phyloP scores from a whole-genome alignment of 2,888 invertebrate species.

The Globia sparganii region DNA sequence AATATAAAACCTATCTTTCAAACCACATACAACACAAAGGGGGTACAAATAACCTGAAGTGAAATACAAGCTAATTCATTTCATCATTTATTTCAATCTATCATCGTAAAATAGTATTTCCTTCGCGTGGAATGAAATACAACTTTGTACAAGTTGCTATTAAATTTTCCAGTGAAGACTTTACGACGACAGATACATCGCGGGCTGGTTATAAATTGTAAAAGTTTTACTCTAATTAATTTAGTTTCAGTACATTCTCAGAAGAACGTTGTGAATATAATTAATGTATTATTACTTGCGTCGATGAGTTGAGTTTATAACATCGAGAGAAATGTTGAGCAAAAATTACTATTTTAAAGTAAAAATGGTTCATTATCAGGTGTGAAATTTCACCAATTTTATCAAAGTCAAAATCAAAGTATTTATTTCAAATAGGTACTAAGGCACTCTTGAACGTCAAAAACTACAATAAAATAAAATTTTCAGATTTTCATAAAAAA shows the following conservation, averaged over 20 bases:
- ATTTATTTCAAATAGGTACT: too few relatives aligned
- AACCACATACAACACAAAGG: background rate
- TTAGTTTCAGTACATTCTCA: conserved; percentile 51
- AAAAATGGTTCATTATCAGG: background rate
- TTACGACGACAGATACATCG: conserved; percentile 64
- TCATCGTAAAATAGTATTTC: conserved; percentile 36
- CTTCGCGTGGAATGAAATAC: conserved; percentile 24
- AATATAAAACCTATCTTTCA: background rate
- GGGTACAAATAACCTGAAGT: background rate
- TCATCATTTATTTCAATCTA: conserved; percentile 46
- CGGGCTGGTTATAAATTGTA: conserved; percentile 58
- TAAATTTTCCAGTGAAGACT: conserved; percentile 55
- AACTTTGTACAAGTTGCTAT: conserved; percentile 54
- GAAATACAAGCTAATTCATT: conserved; percentile 24
- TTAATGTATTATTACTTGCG: conserved; percentile 36
- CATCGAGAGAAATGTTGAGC: background rate
- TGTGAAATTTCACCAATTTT: background rate
- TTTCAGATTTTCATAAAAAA: too few relatives aligned
- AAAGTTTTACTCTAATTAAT: conserved; percentile 61
- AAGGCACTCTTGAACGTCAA: too few relatives aligned
- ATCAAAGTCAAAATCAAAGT: too few relatives aligned
- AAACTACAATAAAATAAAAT: too few relatives aligned
- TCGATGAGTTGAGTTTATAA: conserved; percentile 19
- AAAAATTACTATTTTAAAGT: background rate
- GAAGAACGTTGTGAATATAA: conserved; percentile 35